phyloP scores from a whole-genome alignment of 2,888 invertebrate genomes.

The Amphimallon solstitiale region DNA sequence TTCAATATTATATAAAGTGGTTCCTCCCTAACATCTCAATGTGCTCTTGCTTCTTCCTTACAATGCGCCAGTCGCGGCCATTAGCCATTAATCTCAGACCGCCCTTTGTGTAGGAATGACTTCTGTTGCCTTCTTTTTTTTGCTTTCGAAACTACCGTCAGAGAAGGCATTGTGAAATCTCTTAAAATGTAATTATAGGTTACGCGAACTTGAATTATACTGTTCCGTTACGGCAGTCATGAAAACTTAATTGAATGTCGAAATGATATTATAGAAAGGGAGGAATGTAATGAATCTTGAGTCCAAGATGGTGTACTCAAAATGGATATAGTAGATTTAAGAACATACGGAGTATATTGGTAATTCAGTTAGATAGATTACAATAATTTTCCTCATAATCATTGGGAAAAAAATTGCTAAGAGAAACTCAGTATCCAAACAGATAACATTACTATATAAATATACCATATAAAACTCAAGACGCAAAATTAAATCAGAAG shows the following conservation, averaged over 20 bases:
- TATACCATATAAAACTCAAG: no score
- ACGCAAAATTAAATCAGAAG: no score
- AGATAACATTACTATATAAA: no score
- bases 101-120: constrained; percentile 47
- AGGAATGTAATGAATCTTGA: not conserved
- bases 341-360: no score
- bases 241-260: constrained; percentile 38
- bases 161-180: constrained; percentile 50
- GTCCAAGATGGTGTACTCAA: constrained; percentile 14
- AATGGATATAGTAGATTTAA: no score
- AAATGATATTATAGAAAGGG: not conserved
- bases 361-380: no score
- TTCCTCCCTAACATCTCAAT: constrained; percentile 74
- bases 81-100: constrained; percentile 53
- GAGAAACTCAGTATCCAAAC: no score
- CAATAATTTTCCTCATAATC: no score
- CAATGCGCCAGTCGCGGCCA: constrained; percentile 52
- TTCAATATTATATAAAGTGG: constrained; percentile 59
- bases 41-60: constrained; percentile 55
- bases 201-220: constrained; percentile 35
- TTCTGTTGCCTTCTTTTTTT: constrained; percentile 49
- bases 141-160: constrained; percentile 51
- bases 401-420: no score
- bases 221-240: constrained; percentile 31
- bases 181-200: constrained; percentile 55